Base-by-base conservation (phyloP, 2,888 invertebrate species). In the Eupsilia transversa region DNA sequence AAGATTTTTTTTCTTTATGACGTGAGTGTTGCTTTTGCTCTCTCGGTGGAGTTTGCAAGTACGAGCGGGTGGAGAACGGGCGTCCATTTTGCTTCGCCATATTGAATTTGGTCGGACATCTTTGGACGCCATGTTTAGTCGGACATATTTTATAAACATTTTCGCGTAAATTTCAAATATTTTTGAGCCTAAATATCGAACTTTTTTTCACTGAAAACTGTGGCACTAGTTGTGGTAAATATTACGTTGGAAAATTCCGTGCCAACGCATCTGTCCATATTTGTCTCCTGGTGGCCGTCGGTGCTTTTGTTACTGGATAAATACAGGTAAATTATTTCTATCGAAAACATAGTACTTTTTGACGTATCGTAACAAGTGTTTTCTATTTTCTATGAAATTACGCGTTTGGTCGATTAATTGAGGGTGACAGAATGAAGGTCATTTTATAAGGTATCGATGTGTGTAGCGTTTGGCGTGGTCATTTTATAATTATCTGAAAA, bases 71-170 rank as follows among this genome's bases (percentile, higher is more conserved):
- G 90, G 83, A 75, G 92, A 89, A 88, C 91, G 92, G 94, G 96
- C 96, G 96, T 96, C 96, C 96, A 96, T 96, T 96, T 96, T 96
- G 95, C 94, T 92, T 94, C 96, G 96, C 96, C 96, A 96, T 96
- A 96, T 96, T 96, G 96, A 96, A 96, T 96, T 96, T 96, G 95
- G 96, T 96, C 97, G 96, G 97, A 97, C 97, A 97, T 97, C 96
- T 97, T 97, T 96, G 96, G 97, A 97, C 97, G 97, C 97, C 97
- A 97, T 97, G 97, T 97, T 97, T 97, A 97, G 97, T 97, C 97
- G 97, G 97, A 97, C 97, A 97, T 97, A 97, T 97, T 97, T 97
- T 97, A 97, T 97, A 97, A 97, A 97, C 97, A 97, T 96, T 96
- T 96, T 96, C 96, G 95, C 95, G 95, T 96, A 96, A 96, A 94